A percentile compares a stretch with the other conserved stretches of the same genome.
Evolutionary conservation across 2,113 vertebrate species (phyloP).

Genomic region (Setophaga petechia): DNA sequence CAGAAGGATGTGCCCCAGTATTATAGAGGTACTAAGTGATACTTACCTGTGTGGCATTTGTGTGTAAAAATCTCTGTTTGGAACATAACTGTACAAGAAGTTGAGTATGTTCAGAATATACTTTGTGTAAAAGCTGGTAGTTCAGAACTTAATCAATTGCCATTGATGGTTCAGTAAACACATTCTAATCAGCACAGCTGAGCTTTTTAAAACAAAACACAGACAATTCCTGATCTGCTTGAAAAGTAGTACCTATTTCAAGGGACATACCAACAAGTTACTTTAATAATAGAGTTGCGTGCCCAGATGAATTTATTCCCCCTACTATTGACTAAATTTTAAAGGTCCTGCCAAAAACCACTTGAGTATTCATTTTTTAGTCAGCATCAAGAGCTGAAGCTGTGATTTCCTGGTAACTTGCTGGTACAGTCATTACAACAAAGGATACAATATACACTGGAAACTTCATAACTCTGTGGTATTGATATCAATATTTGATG

Average conservation of each 20-base stretch:
- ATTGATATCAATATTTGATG: background rate
- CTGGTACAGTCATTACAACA: background rate
- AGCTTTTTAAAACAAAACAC: background rate
- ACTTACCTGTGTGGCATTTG: background rate
- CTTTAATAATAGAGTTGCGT: background rate
- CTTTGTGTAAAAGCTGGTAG: background rate
- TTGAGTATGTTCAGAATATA: background rate
- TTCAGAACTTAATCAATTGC: background rate
- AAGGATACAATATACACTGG: background rate
- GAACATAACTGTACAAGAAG: background rate
- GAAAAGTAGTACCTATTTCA: background rate
- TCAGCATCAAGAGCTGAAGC: background rate
- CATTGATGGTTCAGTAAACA: background rate
- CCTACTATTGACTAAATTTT: background rate
- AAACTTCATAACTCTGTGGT: background rate
- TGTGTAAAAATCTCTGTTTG: background rate
- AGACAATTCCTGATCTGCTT: background rate
- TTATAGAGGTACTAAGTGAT: background rate
- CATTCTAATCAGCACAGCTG: background rate
- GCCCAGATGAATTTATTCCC: background rate
- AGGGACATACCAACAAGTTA: background rate
- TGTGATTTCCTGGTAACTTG: background rate
- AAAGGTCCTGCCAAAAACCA: background rate
- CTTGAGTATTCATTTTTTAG: background rate
- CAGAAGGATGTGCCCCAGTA: background rate